These are phyloP conservation scores for Hypotaenidia okinawae DNA, from an alignment of 2,797 vertebrate genomes.

Conservation along the genomic window DNA sequence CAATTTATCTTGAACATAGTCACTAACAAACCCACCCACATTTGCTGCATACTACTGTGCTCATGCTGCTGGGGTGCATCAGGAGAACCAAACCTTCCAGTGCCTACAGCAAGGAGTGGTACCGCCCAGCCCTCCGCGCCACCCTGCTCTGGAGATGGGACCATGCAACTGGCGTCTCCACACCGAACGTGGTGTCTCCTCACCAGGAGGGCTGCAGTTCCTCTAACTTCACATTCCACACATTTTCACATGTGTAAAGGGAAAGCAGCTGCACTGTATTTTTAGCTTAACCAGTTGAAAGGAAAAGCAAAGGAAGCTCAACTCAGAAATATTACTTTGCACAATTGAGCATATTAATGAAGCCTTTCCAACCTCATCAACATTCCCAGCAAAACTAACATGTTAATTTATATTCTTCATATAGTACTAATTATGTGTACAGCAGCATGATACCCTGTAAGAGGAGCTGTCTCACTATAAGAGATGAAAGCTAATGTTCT, in stretches of 20 bases:
- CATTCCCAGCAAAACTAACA: constrained; percentile 49
- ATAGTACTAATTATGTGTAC: constrained; percentile 36
- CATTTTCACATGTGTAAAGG: constrained; percentile 27
- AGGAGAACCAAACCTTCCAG: background rate
- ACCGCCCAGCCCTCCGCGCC: background rate
- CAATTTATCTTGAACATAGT: background rate
- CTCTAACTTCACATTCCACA: constrained; percentile 11
- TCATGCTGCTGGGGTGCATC: background rate
- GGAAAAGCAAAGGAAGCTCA: constrained; percentile 46
- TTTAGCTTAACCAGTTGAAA: constrained; percentile 51
- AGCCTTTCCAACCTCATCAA: constrained; percentile 50
- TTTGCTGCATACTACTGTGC: background rate
- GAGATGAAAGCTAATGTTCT: constrained; percentile 25
- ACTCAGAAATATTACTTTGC: constrained; percentile 52
- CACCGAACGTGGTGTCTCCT: background rate
- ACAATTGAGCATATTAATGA: constrained; percentile 51
- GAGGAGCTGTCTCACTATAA: background rate
- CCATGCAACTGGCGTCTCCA: background rate
- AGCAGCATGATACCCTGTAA: background rate
- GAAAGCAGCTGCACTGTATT: constrained; percentile 50
- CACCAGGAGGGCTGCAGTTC: constrained; percentile 10
- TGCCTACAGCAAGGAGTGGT: background rate
- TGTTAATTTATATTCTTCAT: constrained; percentile 64
- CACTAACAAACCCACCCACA: background rate
- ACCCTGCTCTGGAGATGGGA: accelerated